Evolutionary conservation across 2,888 invertebrate species (phyloP).

Genomic region (Pseudeuparius sepicola): DNA sequence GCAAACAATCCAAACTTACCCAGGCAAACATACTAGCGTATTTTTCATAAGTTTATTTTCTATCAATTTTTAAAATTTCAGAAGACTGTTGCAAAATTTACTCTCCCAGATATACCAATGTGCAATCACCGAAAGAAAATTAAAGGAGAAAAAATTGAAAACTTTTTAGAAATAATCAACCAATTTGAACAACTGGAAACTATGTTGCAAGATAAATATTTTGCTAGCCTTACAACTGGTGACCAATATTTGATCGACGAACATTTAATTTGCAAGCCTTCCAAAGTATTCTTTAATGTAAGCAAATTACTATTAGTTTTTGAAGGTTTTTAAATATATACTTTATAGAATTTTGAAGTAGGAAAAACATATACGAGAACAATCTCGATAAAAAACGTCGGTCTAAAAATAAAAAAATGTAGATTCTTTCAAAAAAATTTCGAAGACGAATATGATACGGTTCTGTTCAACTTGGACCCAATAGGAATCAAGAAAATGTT

Average conservation of each 20-base stretch:
- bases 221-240: conserved; percentile 7
- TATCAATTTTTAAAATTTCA: too few species aligned
- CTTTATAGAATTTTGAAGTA: conserved; percentile 17
- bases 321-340: not conserved
- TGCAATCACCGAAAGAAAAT: conserved; percentile 20
- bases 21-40: too few species aligned
- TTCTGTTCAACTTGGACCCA: conserved; percentile 20
- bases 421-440: conserved; percentile 18
- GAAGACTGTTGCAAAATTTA: too few species aligned
- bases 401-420: conserved; percentile 19
- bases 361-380: conserved; percentile 21
- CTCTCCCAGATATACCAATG: too few species aligned
- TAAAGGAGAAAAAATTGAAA: conserved; percentile 14
- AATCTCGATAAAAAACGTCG: conserved; percentile 18
- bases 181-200: conserved; percentile 22
- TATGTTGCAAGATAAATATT: conserved; percentile 21
- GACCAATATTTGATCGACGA: conserved; percentile 10
- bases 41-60: too few species aligned
- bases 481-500: conserved; percentile 22
- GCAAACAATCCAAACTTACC: too few species aligned
- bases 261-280: conserved; percentile 19
- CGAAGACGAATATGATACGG: conserved; percentile 19
- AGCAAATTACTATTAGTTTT: not conserved
- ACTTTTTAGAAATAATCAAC: conserved; percentile 19
- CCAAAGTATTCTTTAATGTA: conserved; percentile 20